A percentile compares a stretch with the other conserved stretches of the same genome.
Conservation (phyloP, 2,797 vertebrate species). For the Tiaroga cobitis region DNA sequence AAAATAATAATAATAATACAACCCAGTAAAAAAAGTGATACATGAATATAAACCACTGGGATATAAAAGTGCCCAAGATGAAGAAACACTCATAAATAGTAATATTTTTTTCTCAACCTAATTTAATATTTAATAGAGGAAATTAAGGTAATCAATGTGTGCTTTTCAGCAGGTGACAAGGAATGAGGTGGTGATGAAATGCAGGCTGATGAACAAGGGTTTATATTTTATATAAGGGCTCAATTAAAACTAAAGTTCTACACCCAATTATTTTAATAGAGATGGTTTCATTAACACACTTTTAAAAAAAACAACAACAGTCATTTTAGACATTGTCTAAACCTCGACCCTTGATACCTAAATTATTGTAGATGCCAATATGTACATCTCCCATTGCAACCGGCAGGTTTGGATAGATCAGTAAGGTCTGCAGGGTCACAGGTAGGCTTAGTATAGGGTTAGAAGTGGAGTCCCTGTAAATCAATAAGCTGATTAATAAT, state of each 20-base stretch:
- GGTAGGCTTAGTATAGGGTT: conserved; percentile 46
- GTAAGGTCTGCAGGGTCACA: conserved; percentile 43
- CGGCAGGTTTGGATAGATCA: conserved; percentile 30
- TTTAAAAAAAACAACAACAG: too few relatives aligned
- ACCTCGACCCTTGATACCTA: background rate
- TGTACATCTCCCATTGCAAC: conserved; percentile 9
- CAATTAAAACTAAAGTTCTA: background rate
- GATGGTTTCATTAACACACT: background rate
- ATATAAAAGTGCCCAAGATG: background rate
- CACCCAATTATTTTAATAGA: conserved; percentile 15
- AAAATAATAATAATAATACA: background rate
- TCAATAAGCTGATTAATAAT: conserved; percentile 36
- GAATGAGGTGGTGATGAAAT: background rate
- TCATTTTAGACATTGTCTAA: conserved; percentile 8
- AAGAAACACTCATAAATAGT: background rate
- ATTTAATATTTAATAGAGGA: background rate
- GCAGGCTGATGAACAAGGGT: background rate
- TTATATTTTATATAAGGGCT: background rate
- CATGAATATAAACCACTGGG: background rate
- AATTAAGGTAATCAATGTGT: background rate
- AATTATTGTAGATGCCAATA: conserved; percentile 30
- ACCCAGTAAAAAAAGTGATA: background rate
- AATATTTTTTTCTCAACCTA: background rate
- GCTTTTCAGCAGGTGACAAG: background rate
- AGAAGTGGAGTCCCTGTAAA: conserved; percentile 44